These are phyloP conservation scores for Argya squamiceps DNA, from an alignment of 2,797 vertebrate species.

Conservation along the genomic window DNA sequence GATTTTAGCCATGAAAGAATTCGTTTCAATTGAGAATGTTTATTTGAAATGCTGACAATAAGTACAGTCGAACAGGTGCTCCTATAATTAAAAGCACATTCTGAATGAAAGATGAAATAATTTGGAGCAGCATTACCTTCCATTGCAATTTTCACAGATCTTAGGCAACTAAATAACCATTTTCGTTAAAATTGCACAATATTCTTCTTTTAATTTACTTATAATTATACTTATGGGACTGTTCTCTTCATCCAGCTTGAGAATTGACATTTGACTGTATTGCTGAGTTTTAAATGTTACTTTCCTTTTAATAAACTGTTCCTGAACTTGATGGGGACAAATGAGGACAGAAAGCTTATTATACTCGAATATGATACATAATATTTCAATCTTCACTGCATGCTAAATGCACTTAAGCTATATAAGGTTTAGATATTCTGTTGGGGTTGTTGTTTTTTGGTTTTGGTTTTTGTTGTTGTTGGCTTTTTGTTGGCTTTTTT, in stretches of 20 bases:
- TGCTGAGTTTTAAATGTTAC: background rate
- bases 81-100: constrained; percentile 7
- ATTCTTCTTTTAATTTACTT: constrained; percentile 24
- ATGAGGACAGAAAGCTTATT: background rate
- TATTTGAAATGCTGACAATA: background rate
- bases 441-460: too few species aligned
- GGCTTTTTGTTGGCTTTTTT: background rate
- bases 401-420: background rate
- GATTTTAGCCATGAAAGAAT: background rate
- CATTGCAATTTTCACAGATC: constrained; percentile 2
- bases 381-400: background rate
- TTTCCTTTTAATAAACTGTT: background rate
- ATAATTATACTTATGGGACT: background rate
- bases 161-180: background rate
- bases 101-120: background rate
- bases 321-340: background rate
- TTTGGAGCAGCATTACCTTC: background rate
- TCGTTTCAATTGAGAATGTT: background rate
- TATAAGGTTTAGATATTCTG: background rate
- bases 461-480: background rate
- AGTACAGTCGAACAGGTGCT: background rate
- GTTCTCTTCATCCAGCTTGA: background rate
- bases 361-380: background rate
- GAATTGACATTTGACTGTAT: background rate
- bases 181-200: background rate